Evolutionary conservation across 2,113 vertebrate genomes (phyloP), one percentile per base, ranked within the genome.

Genomic region (Clarias gariepinus): DNA sequence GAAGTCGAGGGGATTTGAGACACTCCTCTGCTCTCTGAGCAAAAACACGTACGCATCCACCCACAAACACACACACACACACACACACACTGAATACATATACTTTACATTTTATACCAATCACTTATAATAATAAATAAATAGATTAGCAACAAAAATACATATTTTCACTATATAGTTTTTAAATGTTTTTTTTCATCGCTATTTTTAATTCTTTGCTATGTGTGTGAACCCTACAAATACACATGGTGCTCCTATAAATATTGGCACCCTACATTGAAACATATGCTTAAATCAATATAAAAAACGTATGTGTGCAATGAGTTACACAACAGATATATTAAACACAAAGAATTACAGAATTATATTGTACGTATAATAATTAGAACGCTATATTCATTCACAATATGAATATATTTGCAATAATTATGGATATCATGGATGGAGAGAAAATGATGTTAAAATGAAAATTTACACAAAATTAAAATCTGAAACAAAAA

Each of bases 21-120:
- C 82, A 78, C 71, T 61, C 25, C 3, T 81, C 73, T 89, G 84
- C 84, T 87, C 86, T 82, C 86, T 84, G 84, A 87, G 83, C 86
- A 86, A 57, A 81, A 83, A 78, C 63, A 55, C 25, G 21, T 25
- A 30, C 73, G 64, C 84, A 78, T 36, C 28, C 55, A 66, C 83
- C 30, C 66, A 81, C 23, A 61, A 64, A 47, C 33, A 64, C 30
- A 36, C n/a, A 66, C 64, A 66, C 64, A 30, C 64, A 68, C 28
- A 69, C 66, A 69, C 66, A 69, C 36, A 73, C 36, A 41, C 19
- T 11, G 25, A 9, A 52, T 9, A 73, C 33, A 73, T 18, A 41
- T 16, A 33, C 28, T 41, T 2, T 41, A 33, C 66, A 7, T 4
- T 28, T 2, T 15, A 66, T 28, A 28, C 4, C 3, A 41, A 25